These are phyloP conservation scores for Aurelia sp. DNA, from an alignment of 30 jellyfish, hydroid and myxozoan species.

Conservation along the genomic window DNA sequence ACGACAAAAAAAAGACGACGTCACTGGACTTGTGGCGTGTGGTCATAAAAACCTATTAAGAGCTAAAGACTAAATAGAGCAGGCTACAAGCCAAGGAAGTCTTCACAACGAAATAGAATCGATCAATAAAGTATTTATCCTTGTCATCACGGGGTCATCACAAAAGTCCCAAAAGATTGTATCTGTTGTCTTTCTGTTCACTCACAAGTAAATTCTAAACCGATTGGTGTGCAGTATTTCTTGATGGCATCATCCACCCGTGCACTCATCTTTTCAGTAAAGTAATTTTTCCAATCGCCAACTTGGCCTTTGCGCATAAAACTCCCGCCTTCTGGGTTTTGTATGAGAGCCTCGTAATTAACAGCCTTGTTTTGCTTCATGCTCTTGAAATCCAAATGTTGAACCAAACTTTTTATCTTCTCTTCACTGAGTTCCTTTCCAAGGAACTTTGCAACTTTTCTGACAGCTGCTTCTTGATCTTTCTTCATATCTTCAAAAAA, in stretches of 20 bases:
- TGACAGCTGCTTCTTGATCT: neutral
- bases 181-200: neutral
- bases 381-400: slow-evolving; percentile 5
- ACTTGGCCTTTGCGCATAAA: slow-evolving; percentile 37
- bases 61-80: too few species aligned
- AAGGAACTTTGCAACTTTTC: slow-evolving; percentile 28
- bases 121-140: too few species aligned
- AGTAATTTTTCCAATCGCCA: slow-evolving; percentile 43
- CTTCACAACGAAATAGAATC: too few species aligned
- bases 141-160: too few species aligned
- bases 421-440: slow-evolving; percentile 6
- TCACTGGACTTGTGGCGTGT: too few species aligned
- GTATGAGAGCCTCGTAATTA: neutral
- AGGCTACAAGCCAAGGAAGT: too few species aligned
- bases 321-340: neutral
- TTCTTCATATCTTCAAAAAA: slow-evolving; percentile 36
- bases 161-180: neutral
- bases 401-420: neutral
- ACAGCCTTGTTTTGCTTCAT: slow-evolving; percentile 21
- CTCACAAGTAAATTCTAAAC: slow-evolving; percentile 15
- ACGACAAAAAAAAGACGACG: too few species aligned
- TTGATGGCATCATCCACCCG: slow-evolving; percentile 34
- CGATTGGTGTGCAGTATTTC: slow-evolving; percentile 7
- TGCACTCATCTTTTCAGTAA: slow-evolving; percentile 24
- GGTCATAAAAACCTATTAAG: too few species aligned